Evolutionary conservation across 2,888 invertebrate species (phyloP).

Genomic region (Orchesella flavescens): DNA sequence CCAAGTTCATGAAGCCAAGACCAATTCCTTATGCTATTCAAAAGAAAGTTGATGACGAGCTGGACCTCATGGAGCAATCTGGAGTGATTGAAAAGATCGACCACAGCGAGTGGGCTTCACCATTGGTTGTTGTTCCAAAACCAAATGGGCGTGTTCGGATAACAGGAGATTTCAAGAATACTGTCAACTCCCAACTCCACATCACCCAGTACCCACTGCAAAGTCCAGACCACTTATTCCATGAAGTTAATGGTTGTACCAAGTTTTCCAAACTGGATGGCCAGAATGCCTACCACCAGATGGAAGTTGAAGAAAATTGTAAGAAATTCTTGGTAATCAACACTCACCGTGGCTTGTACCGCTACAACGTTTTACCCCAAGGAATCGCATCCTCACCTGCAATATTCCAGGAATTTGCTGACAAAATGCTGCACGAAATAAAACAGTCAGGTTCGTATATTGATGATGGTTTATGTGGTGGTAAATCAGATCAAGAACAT

Average conservation of each 20-base stretch:
- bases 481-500: constrained; percentile 50
- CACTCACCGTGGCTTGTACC: too few relatives aligned
- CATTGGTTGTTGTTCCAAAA: constrained; percentile 74
- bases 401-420: constrained; percentile 73
- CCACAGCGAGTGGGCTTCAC: constrained; percentile 72
- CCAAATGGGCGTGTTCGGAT: constrained; percentile 72
- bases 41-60: constrained; percentile 70
- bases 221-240: constrained; percentile 68
- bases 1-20: constrained; percentile 70
- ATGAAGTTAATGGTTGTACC: constrained; percentile 70
- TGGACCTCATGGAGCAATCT: constrained; percentile 68
- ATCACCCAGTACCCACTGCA: constrained; percentile 72
- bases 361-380: too few relatives aligned
- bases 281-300: constrained; percentile 73
- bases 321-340: too few relatives aligned
- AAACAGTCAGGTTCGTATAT: constrained; percentile 71
- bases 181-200: constrained; percentile 71
- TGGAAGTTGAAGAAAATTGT: too few relatives aligned
- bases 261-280: constrained; percentile 74
- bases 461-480: constrained; percentile 73
- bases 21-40: constrained; percentile 72
- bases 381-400: constrained; percentile 74
- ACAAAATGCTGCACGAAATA: constrained; percentile 72
- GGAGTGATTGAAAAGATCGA: constrained; percentile 70
- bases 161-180: constrained; percentile 73